These are phyloP conservation scores for Bimastos eiseni DNA, from an alignment of 2,888 invertebrate species.

Conservation along the genomic window DNA sequence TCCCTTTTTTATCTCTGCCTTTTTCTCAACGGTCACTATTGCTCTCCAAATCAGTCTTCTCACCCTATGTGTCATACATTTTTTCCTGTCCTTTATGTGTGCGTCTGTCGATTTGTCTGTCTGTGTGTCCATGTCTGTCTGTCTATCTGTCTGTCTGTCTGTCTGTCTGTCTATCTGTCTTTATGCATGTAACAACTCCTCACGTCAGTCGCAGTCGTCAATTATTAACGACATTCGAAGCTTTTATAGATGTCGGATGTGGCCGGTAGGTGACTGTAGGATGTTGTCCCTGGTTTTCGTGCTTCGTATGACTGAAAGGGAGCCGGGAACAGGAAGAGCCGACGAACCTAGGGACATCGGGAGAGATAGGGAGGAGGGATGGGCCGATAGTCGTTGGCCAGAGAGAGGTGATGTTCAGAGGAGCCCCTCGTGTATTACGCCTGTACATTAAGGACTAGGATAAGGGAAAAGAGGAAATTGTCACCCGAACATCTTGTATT, in stretches of 20 bases:
- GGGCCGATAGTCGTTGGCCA: not conserved
- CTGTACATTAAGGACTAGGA: not conserved
- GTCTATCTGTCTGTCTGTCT: too few relatives aligned
- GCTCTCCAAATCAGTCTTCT: not conserved
- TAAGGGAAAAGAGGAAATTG: not conserved
- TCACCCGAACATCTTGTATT: not conserved
- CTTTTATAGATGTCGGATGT: slow-evolving; percentile 9
- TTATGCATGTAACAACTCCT: not conserved
- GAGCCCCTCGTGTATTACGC: not conserved
- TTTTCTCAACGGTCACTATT: not conserved
- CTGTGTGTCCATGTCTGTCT: too few relatives aligned
- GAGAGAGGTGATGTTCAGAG: not conserved
- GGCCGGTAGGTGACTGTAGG: not conserved
- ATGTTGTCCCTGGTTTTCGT: not conserved
- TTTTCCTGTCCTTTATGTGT: not conserved
- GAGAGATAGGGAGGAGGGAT: not conserved
- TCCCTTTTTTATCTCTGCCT: not conserved
- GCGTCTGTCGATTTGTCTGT: too few relatives aligned
- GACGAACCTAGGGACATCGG: not conserved
- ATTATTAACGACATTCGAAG: not conserved
- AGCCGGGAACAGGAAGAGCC: too few relatives aligned
- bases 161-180: not conserved
- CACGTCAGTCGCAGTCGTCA: not conserved
- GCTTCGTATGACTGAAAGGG: not conserved
- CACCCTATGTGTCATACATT: not conserved